Base-by-base conservation (phyloP, 1,140 invertebrate genomes). In the Episyrphus balteatus region DNA sequence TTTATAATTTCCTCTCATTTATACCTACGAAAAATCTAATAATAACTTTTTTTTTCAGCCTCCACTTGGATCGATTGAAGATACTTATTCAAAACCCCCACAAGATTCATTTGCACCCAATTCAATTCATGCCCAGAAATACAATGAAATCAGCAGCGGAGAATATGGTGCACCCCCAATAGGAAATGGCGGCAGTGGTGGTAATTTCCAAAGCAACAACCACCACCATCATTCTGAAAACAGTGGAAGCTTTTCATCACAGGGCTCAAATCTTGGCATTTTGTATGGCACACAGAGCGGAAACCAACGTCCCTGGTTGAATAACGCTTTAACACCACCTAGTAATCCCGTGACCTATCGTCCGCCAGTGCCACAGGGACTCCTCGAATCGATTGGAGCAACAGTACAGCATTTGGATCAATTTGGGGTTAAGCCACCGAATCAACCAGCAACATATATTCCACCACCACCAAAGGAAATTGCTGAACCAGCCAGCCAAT, bases 291-390 rank as follows among this genome's bases (percentile, higher is more conserved):
- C 67, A 3, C 64, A 70, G 26, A 70, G 68, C 8, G 56, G 58
- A 0, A 67, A 62, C 42, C 46, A 54, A 0, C 51, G 48, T 14
- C 48, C 51, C 0, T 55, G 56, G 21, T 48, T 57, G 11, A 52
- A 52, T 18, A 55, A 54, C n/a, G 70, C 70, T 13, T 68, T 59
- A 12, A 60, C 61, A 11, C 66, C 70, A 36, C 78, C 80, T 2
- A 74, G 71, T 61, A 66, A 72, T 30, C 79, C 79, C 0, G 73
- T 83, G 8, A 76, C 80, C 54, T 85, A 84, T 57, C 73, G 81
- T 44, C 80, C 84, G 26, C 75, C 78, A 1, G 77, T 86, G 2
- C 83, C 84, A 5, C 68, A 70, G 41, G 81, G 80, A 2, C 56
- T 86, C 2, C 63, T 83, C 2, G 72, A 81, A 51, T 75, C 78